Base-by-base conservation (phyloP, 2,888 invertebrate genomes). In the Prosopocoilus inquinatus region DNA sequence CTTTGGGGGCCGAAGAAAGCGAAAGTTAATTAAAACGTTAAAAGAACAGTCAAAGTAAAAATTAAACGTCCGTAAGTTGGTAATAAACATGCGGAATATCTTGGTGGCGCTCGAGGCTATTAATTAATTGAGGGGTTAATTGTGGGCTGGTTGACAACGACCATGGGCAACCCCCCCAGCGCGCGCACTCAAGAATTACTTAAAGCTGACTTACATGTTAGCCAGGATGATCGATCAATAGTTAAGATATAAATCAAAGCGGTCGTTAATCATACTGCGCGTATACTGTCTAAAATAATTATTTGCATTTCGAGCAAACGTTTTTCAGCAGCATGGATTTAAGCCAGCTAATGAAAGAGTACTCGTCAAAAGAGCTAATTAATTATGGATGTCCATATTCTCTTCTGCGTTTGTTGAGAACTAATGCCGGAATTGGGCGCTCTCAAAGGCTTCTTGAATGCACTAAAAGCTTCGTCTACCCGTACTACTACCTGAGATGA, bases 401-500 rank as follows among this genome's bases (percentile, higher is more conserved):
- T 28, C 20, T 28, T 2, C 20, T 28, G 20, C 20, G 20, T 28
- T 28, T 28, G 20, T 28, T 28, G 3, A 28, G 5, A 28, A 28
- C 20, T 28, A 28, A 28, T 7, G 5, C 7, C 20, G 20, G 5
- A 28, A 28, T 28, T 28, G 20, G 20, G 20, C 20, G 4, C 20
- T 4, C 20, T 28, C 20, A 28, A 28, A 28, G 20, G 20, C 5
- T 3, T 16, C 7, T 7, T 28, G 20, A 28, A 28, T 28, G 20
- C 20, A 28, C 20, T 28, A 28, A 28, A 28, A 28, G 20, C 20
- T 28, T 28, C 20, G 20, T 28, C 20, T 28, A 38, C 20, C 36
- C 50, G 66, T 70, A 73, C 70, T 64, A 75, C 75, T 77, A 92
- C 93, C 93, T 79, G 93, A 91, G 79, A 93, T 91, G 70, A 94